Percentiles rank a stretch among this genome's conserved stretches.
Conservation (phyloP, 2,113 vertebrate species). For the Oryzias javanicus region DNA sequence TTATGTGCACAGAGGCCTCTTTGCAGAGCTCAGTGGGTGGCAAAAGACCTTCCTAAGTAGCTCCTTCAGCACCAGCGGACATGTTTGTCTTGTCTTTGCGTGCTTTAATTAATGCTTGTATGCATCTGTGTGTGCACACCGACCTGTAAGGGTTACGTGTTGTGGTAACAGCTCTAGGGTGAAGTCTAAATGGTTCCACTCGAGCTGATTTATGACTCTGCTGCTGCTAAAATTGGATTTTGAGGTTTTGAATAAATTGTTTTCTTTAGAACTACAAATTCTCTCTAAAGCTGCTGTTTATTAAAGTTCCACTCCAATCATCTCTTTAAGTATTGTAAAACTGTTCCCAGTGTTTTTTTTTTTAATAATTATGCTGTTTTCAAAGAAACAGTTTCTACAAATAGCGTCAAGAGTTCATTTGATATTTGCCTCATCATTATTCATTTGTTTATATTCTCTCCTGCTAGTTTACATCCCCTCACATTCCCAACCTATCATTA, state of each 20-base stretch:
- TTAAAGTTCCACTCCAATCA: conserved; percentile 8
- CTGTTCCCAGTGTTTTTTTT: too few species aligned
- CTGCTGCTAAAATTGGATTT: conserved; percentile 21
- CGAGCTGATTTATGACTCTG: conserved; percentile 22
- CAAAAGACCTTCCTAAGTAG: conserved; percentile 17
- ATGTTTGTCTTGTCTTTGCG: conserved; percentile 13
- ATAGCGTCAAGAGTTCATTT: too few species aligned
- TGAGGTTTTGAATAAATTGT: conserved; percentile 32
- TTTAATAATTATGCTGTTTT: too few species aligned
- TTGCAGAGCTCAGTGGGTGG: conserved; percentile 19
- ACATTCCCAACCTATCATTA: too few species aligned
- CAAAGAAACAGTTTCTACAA: too few species aligned
- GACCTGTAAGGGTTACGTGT: conserved; percentile 10
- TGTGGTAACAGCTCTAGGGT: conserved; percentile 48
- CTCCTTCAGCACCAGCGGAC: conserved; percentile 7
- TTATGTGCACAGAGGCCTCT: background rate
- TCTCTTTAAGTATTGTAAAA: too few species aligned
- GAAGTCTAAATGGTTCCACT: conserved; percentile 25
- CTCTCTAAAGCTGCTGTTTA: conserved; percentile 13
- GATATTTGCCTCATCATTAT: too few species aligned
- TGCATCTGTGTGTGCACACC: background rate
- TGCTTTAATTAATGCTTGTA: conserved; percentile 13
- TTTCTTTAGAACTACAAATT: conserved; percentile 27
- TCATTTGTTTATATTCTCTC: too few species aligned
- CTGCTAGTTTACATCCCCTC: too few species aligned